Evolutionary conservation across 2,797 vertebrate species (phyloP), one percentile per base, ranked within the genome.

Genomic region (Bucorvus abyssinicus): DNA sequence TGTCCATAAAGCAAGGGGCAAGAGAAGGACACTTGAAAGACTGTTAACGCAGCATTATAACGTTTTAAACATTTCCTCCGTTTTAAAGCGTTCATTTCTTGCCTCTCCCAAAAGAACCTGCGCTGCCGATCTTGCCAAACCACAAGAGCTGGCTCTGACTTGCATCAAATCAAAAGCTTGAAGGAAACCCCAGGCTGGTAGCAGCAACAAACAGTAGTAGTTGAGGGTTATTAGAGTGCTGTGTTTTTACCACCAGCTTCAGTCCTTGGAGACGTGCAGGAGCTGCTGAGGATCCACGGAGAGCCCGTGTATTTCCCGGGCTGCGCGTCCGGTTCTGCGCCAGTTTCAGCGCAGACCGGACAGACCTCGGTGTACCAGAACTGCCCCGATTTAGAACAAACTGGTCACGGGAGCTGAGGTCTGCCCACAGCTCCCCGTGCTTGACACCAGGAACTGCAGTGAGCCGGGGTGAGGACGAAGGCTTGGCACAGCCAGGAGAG

Each of bases 141-240:
- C 95, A 93, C 96, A 96, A 95, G 93, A 94, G 80, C 93, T 94
- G 95, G 94, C 91, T 96, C 94, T 87, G 85, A 95, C 95, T 97
- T 94, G 90, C 83, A 96, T 50, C 83, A 87, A 92, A 79, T 87
- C 83, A 91, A 90, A 89, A 91, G 77, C 75, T 29, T 71, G 64
- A 91, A 93, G 85, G 65, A 93, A 95, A 95, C 71, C 29, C 60
- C 88, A 90, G 85, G 45, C 85, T 94, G 65, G 68, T 44, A 90
- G 83, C 74, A 89, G 89, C 91, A 95, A 94, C 91, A 93, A 94
- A 94, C 16, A 92, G 79, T 53, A 95, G 90, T 61, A 92, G 84
- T 11, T 61, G 73, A 75, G 79, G 59, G 82, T 71, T 94, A 91
- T 61, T 86, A 67, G 59, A 84, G 74, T 60, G 63, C 74, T 88